These are phyloP conservation scores for Perca fluviatilis DNA, from an alignment of 2,113 vertebrate genomes.

Conservation along the genomic window DNA sequence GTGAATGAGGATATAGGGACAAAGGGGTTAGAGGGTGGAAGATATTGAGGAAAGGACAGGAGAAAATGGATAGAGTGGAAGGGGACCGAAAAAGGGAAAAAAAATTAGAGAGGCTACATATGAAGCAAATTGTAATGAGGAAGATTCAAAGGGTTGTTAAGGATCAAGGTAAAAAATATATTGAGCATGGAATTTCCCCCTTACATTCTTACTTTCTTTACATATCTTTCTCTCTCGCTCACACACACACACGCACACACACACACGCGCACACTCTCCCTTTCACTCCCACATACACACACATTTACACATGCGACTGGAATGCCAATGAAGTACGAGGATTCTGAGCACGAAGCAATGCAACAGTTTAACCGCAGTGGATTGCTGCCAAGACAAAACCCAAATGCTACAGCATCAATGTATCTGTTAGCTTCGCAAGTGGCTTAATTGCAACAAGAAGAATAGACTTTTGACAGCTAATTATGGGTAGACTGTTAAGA, in stretches of 20 bases:
- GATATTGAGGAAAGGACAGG: neutral
- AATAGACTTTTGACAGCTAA: neutral
- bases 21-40: neutral
- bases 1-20: slow-evolving; percentile 55
- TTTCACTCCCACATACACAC: slow-evolving; percentile 35
- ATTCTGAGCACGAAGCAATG: slow-evolving; percentile 80
- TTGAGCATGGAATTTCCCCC: slow-evolving; percentile 21
- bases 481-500: neutral
- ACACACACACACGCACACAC: slow-evolving; percentile 8
- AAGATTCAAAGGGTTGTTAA: slow-evolving; percentile 36
- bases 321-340: slow-evolving; percentile 73
- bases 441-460: neutral
- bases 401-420: slow-evolving; percentile 40
- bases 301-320: slow-evolving; percentile 40
- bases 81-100: neutral
- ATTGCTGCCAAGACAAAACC: slow-evolving; percentile 61
- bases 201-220: slow-evolving; percentile 46
- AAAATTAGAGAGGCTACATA: slow-evolving; percentile 9
- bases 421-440: slow-evolving; percentile 9
- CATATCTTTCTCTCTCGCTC: slow-evolving; percentile 10
- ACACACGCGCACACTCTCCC: slow-evolving; percentile 6
- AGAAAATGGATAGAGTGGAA: neutral
- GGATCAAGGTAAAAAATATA: slow-evolving; percentile 42
- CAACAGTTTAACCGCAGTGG: slow-evolving; percentile 83
- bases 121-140: slow-evolving; percentile 29